A percentile compares a stretch with the other conserved stretches of the same genome.
Evolutionary conservation across 1,140 invertebrate species (phyloP).

Genomic region (Mesaphorura yosii): DNA sequence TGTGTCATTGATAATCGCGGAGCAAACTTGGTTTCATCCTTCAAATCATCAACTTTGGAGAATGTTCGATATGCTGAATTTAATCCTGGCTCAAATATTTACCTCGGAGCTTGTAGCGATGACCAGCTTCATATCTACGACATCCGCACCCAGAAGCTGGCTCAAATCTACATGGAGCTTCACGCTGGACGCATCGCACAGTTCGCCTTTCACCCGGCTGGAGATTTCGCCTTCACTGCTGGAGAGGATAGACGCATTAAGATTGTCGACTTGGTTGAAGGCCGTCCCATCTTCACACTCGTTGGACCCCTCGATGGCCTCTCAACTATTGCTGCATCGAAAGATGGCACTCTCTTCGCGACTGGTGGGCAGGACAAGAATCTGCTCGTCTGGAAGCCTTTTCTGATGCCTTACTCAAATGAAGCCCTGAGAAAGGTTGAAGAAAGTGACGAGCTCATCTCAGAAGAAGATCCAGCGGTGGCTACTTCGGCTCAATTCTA

Average conservation of each 20-base stretch:
- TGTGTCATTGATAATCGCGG: constrained; percentile 14
- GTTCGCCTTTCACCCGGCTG: constrained; percentile 24
- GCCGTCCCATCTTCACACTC: constrained; percentile 24
- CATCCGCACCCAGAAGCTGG: constrained; percentile 5
- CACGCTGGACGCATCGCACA: constrained; percentile 7
- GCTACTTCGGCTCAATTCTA: not conserved
- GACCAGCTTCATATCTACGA: constrained; percentile 21
- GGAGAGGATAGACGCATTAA: constrained; percentile 23
- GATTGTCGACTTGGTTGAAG: constrained; percentile 29
- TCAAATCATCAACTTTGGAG: not conserved
- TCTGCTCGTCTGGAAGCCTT: constrained; percentile 13
- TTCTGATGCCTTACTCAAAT: constrained; percentile 6
- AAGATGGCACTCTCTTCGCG: constrained; percentile 15
- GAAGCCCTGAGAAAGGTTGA: too few relatives aligned
- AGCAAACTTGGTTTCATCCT: too few relatives aligned
- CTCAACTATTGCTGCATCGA: constrained; percentile 8
- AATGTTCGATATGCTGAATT: constrained; percentile 22
- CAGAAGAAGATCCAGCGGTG: not conserved
- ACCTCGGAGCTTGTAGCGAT: constrained; percentile 17
- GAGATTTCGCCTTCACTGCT: constrained; percentile 25
- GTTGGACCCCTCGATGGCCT: constrained; percentile 17
- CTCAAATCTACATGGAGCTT: constrained; percentile 22
- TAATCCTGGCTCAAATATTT: constrained; percentile 14
- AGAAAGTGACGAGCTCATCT: not conserved
- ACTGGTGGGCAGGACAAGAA: constrained; percentile 32